Percentiles rank a stretch among this genome's conserved stretches.
These are phyloP conservation scores for Diorhabda carinulata DNA, from an alignment of 1,140 invertebrate genomes.

Conservation along the genomic window DNA sequence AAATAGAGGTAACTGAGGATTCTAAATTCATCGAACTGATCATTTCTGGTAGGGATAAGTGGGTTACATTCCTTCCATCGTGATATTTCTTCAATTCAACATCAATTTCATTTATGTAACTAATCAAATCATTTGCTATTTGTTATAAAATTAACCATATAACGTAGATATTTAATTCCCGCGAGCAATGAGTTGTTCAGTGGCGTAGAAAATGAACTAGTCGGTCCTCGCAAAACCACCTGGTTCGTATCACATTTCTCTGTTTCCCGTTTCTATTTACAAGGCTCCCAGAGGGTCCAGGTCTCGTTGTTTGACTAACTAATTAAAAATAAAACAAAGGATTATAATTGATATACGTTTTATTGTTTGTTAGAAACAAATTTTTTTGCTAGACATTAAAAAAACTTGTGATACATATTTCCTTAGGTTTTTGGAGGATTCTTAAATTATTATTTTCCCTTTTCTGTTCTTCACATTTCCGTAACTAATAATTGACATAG, in stretches of 20 bases:
- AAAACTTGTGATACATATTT: too few relatives aligned
- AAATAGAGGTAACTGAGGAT: too few relatives aligned
- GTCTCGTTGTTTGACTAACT: slow-evolving; percentile 6
- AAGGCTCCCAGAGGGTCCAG: not conserved
- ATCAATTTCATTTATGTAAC: not conserved
- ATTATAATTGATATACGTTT: not conserved
- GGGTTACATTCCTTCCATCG: too few relatives aligned
- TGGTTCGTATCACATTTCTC: not conserved
- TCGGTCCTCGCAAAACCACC: not conserved
- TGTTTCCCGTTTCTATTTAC: not conserved
- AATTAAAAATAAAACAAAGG: not conserved
- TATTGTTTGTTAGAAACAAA: not conserved
- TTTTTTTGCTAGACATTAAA: too few relatives aligned
- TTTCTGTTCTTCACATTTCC: too few relatives aligned
- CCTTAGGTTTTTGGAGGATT: too few relatives aligned
- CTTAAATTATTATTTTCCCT: too few relatives aligned
- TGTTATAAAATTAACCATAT: too few relatives aligned
- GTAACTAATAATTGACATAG: too few relatives aligned
- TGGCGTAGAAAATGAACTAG: slow-evolving; percentile 21
- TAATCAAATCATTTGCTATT: too few relatives aligned
- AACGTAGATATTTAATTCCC: not conserved
- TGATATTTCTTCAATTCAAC: not conserved
- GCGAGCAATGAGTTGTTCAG: slow-evolving; percentile 14
- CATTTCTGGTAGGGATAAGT: too few relatives aligned
- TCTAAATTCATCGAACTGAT: too few relatives aligned